These are phyloP conservation scores for Helicoverpa assulta DNA, from an alignment of 2,888 invertebrate genomes.

Conservation along the genomic window DNA sequence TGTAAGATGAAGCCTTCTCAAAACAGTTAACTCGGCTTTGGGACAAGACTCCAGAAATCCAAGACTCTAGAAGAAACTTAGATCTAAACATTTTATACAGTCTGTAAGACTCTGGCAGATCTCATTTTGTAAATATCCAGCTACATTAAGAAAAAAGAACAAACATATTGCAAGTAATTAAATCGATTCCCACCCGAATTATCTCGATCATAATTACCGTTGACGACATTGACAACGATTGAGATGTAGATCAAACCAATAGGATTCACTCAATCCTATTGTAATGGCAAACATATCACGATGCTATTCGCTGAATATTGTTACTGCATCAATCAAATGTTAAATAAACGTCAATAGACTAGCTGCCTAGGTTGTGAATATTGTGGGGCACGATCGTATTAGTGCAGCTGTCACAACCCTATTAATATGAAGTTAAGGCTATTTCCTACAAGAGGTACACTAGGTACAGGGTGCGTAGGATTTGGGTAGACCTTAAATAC, in stretches of 20 bases:
- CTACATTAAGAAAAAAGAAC: neutral
- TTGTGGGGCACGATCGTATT: slow-evolving; percentile 11
- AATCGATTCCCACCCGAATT: too few relatives aligned
- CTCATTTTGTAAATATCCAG: too few relatives aligned
- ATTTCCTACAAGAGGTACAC: too few relatives aligned
- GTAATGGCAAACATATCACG: slow-evolving; percentile 32
- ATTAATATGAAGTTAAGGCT: neutral
- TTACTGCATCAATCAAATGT: slow-evolving; percentile 42
- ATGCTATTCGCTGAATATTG: slow-evolving; percentile 23
- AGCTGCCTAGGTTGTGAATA: slow-evolving; percentile 20
- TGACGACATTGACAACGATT: neutral
- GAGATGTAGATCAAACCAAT: neutral
- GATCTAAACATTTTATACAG: too few relatives aligned
- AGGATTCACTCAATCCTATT: slow-evolving; percentile 11
- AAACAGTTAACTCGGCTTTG: too few relatives aligned
- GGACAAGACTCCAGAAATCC: too few relatives aligned
- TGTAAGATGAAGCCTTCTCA: too few relatives aligned
- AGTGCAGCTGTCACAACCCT: slow-evolving; percentile 1
- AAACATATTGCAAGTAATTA: neutral
- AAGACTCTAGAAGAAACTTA: too few relatives aligned
- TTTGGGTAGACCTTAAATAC: too few relatives aligned
- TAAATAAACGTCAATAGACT: slow-evolving; percentile 25
- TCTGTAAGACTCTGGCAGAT: too few relatives aligned
- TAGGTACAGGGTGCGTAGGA: too few relatives aligned
- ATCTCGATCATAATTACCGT: neutral